Evolutionary conservation across 2,797 vertebrate genomes (phyloP).

Genomic region (Rhinogobio ventralis): DNA sequence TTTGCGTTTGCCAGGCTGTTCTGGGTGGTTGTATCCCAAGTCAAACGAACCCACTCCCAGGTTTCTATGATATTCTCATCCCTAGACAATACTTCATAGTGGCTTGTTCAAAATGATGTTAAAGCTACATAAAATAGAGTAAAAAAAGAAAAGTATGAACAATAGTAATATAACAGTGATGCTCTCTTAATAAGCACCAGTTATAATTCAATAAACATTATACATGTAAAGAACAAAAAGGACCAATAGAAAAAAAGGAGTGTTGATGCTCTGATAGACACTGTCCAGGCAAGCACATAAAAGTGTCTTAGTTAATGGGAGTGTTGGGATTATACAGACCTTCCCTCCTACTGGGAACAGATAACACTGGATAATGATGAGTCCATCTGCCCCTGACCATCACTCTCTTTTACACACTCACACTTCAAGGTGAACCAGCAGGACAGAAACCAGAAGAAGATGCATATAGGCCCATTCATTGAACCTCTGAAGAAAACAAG

Average conservation of each 20-base stretch:
- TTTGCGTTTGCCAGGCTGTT: not conserved
- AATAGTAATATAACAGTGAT: not conserved
- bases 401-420: constrained; percentile 30
- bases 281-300: constrained; percentile 40
- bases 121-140: not conserved
- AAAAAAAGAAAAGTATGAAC: not conserved
- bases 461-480: not conserved
- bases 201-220: constrained; percentile 7
- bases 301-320: constrained; percentile 49
- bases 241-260: constrained; percentile 10
- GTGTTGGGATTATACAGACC: constrained; percentile 38
- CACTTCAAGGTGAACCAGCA: constrained; percentile 17
- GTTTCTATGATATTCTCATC: not conserved
- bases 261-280: constrained; percentile 36
- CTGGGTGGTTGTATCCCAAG: not conserved
- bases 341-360: constrained; percentile 46
- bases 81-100: not conserved
- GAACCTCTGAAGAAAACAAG: not conserved
- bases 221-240: constrained; percentile 19
- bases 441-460: not conserved
- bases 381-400: constrained; percentile 34
- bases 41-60: not conserved
- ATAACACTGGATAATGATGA: constrained; percentile 41
- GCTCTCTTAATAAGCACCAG: not conserved
- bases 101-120: not conserved